Percentiles rank a stretch among this genome's conserved stretches.
phyloP scores from a whole-genome alignment of 2,113 vertebrate genomes.

The Ptychochromis oligacanthus region DNA sequence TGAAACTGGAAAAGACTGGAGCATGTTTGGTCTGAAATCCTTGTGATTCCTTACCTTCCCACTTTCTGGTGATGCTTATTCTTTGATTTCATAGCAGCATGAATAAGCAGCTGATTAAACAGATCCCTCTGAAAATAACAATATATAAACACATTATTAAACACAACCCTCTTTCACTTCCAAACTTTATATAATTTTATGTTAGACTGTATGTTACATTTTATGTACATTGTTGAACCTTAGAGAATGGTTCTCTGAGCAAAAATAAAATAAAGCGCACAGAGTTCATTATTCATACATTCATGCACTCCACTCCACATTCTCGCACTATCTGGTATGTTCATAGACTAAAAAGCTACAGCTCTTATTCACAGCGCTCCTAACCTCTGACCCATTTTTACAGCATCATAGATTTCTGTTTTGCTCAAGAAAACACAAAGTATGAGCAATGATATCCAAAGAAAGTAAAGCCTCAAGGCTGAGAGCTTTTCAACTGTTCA shows the following conservation, averaged over 20 bases:
- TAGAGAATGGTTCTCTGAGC: not conserved
- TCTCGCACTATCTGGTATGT: conserved; percentile 9
- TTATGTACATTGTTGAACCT: conserved; percentile 15
- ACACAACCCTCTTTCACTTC: not conserved
- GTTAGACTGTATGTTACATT: not conserved
- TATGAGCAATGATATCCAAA: conserved; percentile 12
- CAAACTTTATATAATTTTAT: not conserved
- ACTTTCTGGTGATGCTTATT: conserved; percentile 81
- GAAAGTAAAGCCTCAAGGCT: not conserved
- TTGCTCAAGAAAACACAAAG: not conserved
- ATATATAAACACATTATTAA: conserved; percentile 28
- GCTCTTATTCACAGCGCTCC: conserved; percentile 4
- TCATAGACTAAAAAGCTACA: conserved; percentile 4
- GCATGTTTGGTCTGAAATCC: not conserved
- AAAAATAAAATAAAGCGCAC: conserved; percentile 19
- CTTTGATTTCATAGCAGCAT: conserved; percentile 87
- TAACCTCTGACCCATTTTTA: conserved; percentile 37
- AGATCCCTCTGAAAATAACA: conserved; percentile 87
- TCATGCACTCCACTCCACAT: conserved; percentile 5
- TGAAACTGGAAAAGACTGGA: not conserved
- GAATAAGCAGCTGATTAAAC: conserved; percentile 91
- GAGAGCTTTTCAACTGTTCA: not conserved
- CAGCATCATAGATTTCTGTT: conserved; percentile 19
- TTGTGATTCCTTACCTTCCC: conserved; percentile 82
- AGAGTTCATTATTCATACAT: conserved; percentile 66